Conservation (phyloP, 2,888 invertebrate species). For the Alloscopus bannaensis region DNA sequence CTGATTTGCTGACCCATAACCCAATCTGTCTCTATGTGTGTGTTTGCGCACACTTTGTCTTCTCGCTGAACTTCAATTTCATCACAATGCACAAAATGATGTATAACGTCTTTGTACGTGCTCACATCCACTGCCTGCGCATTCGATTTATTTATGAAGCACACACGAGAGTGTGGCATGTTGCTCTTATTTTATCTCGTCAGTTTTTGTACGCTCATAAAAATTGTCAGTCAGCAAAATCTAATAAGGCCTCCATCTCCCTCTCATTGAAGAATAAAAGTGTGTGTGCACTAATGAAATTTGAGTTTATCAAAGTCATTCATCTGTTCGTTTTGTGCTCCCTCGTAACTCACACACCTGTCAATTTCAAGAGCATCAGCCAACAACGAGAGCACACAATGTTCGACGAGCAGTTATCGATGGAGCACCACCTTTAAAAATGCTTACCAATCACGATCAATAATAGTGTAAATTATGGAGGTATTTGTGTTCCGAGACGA, state of each 20-base stretch:
- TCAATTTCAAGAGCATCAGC: slow-evolving; percentile 64
- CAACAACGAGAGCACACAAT: slow-evolving; percentile 19
- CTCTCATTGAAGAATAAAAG: no score
- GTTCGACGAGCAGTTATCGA: background rate
- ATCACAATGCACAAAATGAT: background rate
- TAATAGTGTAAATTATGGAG: no score
- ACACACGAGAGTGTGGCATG: slow-evolving; percentile 47
- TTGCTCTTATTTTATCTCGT: slow-evolving; percentile 37
- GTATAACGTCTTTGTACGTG: background rate
- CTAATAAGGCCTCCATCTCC: slow-evolving; percentile 59
- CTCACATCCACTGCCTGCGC: slow-evolving; percentile 21
- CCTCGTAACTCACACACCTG: slow-evolving; percentile 57
- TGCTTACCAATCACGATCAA: no score
- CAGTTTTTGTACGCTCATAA: no score
- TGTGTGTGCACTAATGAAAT: slow-evolving; percentile 64
- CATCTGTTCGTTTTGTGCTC: no score
- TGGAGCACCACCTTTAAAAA: background rate
- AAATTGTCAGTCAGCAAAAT: slow-evolving; percentile 60
- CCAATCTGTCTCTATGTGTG: no score
- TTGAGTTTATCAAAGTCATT: slow-evolving; percentile 62
- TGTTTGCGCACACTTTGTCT: background rate
- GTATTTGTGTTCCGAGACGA: no score
- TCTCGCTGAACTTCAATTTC: background rate
- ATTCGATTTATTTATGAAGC: slow-evolving; percentile 52
- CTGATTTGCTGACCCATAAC: background rate